Percentiles rank a stretch among this genome's conserved stretches.
Conservation (phyloP, 2,888 invertebrate genomes). For the Cantharis lateralis region DNA sequence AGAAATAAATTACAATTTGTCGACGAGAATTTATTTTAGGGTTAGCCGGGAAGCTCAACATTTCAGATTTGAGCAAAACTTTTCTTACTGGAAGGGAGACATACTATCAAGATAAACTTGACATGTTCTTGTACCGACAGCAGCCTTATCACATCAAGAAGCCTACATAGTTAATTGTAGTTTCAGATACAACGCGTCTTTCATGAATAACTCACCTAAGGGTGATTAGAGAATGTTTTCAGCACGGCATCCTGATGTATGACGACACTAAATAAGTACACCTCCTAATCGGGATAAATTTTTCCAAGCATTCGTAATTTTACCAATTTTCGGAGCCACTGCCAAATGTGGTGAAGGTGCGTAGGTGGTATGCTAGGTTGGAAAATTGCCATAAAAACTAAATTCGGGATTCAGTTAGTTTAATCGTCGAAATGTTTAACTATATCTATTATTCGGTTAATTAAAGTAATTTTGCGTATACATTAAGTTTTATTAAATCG, state of each 20-base stretch:
- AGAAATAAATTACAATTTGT: not conserved
- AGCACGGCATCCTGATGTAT: not conserved
- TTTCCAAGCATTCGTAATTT: not conserved
- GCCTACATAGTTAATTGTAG: constrained; percentile 8
- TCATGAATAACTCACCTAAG: not conserved
- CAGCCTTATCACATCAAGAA: constrained; percentile 13
- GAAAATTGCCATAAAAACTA: too few relatives aligned
- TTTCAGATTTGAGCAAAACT: not conserved
- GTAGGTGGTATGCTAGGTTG: too few relatives aligned
- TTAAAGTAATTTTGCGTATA: too few relatives aligned
- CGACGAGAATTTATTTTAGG: not conserved
- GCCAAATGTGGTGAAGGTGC: not conserved
- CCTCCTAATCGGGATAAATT: not conserved
- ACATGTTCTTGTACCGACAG: constrained; percentile 3
- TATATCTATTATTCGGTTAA: too few relatives aligned
- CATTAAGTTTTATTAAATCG: too few relatives aligned
- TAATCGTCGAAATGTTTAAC: too few relatives aligned
- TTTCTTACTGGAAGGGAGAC: not conserved
- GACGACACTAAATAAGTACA: not conserved
- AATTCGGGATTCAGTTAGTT: too few relatives aligned
- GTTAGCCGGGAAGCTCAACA: not conserved
- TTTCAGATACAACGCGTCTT: not conserved
- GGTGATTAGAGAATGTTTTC: not conserved
- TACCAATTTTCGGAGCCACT: not conserved
- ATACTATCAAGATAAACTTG: constrained; percentile 1